Conservation (phyloP, 2,113 vertebrate species). For the Micronycteris hirsuta region DNA sequence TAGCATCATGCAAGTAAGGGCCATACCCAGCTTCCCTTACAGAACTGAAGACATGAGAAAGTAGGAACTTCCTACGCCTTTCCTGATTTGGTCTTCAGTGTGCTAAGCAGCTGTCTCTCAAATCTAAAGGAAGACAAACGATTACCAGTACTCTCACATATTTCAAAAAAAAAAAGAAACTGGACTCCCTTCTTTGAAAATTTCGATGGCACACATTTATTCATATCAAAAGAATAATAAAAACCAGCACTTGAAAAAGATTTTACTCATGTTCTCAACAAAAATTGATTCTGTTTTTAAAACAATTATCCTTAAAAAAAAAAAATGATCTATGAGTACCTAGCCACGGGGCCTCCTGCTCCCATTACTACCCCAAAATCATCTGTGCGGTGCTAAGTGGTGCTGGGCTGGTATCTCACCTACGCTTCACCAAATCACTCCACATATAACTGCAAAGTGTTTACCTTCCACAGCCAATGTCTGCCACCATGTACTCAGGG, state of each 20-base stretch:
- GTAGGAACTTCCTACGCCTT: constrained; percentile 54
- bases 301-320: background rate
- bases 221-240: constrained; percentile 50
- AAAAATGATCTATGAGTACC: background rate
- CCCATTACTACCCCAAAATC: background rate
- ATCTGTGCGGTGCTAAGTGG: background rate
- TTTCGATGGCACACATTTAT: background rate
- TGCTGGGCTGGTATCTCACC: background rate
- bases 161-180: constrained; percentile 59
- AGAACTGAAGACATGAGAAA: constrained; percentile 70
- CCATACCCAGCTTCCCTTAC: constrained; percentile 70
- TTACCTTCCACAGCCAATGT: background rate
- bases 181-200: constrained; percentile 31
- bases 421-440: background rate
- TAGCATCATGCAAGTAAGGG: constrained; percentile 77
- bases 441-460: background rate
- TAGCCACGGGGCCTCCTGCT: background rate
- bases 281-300: constrained; percentile 55
- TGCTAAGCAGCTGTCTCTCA: constrained; percentile 54
- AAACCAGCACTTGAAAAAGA: constrained; percentile 42
- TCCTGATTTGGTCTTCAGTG: constrained; percentile 49
- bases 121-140: constrained; percentile 59
- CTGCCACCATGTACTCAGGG: rapidly evolving
- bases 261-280: constrained; percentile 51
- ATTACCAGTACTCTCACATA: constrained; percentile 1